These are phyloP conservation scores for Macrobrachium rosenbergii DNA, from an alignment of 1,140 invertebrate species.

Conservation along the genomic window DNA sequence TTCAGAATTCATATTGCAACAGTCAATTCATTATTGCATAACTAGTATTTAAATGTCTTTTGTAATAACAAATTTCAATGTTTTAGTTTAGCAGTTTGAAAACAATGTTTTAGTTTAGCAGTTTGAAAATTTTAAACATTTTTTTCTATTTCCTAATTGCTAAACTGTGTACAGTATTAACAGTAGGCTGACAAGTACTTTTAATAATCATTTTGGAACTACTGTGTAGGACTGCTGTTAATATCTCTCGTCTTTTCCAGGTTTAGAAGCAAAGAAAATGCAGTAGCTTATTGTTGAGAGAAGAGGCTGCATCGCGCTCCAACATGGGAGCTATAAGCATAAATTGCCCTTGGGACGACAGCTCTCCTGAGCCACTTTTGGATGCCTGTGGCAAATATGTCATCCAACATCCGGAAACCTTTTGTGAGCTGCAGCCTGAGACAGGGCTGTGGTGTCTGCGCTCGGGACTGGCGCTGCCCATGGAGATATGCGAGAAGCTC, in stretches of 20 bases:
- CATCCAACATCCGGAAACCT: slow-evolving; percentile 52
- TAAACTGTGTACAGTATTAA: background rate
- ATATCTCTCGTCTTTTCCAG: slow-evolving; percentile 17
- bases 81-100: too few relatives aligned
- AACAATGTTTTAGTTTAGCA: too few relatives aligned
- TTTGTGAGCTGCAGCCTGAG: slow-evolving; percentile 32
- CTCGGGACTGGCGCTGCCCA: slow-evolving; percentile 76
- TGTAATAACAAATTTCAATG: too few relatives aligned
- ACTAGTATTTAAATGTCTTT: too few relatives aligned
- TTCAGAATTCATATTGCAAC: too few relatives aligned
- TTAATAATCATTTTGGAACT: background rate
- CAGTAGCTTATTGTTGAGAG: background rate
- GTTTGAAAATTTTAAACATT: too few relatives aligned
- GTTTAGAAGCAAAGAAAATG: slow-evolving; percentile 26
- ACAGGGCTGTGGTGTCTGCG: slow-evolving; percentile 68
- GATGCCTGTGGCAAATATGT: slow-evolving; percentile 54
- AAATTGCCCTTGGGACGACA: slow-evolving; percentile 51
- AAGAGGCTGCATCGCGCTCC: background rate
- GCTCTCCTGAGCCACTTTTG: slow-evolving; percentile 43
- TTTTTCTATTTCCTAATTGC: background rate
- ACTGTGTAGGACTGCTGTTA: background rate
- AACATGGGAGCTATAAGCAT: slow-evolving; percentile 38
- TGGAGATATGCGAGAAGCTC: slow-evolving; percentile 81
- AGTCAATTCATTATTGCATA: too few relatives aligned
- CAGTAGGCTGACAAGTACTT: too few relatives aligned